These are phyloP conservation scores for Zoanthus sansibaricus DNA, from an alignment of 92 coral and sea anemone genomes.

Conservation along the genomic window DNA sequence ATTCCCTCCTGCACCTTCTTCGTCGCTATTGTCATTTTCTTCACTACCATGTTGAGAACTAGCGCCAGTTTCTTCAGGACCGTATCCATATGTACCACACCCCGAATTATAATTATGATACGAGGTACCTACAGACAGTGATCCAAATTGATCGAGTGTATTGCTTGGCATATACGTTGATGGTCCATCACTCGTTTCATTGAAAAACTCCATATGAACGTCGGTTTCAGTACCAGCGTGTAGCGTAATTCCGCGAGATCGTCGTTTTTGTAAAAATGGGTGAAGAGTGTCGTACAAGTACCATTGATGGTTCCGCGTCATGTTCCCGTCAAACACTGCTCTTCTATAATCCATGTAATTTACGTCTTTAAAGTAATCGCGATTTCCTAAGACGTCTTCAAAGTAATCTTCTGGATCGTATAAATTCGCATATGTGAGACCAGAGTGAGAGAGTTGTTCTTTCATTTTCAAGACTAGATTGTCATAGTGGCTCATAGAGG, in stretches of 20 bases:
- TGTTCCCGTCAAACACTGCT: not conserved
- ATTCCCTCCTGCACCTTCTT: not conserved
- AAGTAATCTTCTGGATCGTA: slow-evolving; percentile 7
- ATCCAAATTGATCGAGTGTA: not conserved
- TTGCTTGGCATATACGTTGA: not conserved
- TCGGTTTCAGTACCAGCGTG: not conserved
- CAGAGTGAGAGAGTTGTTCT: not conserved
- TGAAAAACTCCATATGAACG: too few species aligned
- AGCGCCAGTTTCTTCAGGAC: not conserved
- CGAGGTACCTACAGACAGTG: not conserved
- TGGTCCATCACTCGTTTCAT: not conserved
- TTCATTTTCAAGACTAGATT: not conserved
- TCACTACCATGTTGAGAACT: not conserved
- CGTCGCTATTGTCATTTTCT: not conserved
- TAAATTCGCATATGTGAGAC: not conserved
- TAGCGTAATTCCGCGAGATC: not conserved
- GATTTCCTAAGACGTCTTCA: not conserved
- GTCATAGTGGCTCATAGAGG: not conserved
- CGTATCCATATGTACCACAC: not conserved
- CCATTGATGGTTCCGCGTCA: not conserved
- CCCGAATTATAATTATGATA: not conserved
- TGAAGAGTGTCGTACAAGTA: not conserved
- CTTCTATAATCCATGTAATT: not conserved
- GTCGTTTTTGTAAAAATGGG: not conserved
- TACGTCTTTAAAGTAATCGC: not conserved